These are phyloP conservation scores for Dasypogon diadema DNA, from an alignment of 2,888 invertebrate species.

Conservation along the genomic window DNA sequence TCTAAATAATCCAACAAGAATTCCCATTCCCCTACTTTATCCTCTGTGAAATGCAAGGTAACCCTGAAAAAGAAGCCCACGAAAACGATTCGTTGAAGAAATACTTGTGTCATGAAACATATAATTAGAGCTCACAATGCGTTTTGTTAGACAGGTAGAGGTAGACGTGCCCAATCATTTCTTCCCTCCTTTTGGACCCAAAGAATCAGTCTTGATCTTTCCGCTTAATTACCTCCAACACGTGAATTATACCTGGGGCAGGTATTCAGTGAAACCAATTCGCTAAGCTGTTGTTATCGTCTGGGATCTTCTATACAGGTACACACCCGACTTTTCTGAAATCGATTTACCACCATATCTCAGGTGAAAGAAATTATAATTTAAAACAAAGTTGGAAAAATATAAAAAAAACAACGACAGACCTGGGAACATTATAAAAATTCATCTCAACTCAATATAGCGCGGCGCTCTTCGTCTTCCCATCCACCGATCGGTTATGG, in stretches of 20 bases:
- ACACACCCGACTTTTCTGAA: constrained; percentile 26
- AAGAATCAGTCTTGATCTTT: not conserved
- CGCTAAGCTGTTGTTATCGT: constrained; percentile 38
- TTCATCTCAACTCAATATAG: constrained; percentile 1
- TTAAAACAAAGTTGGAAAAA: constrained; percentile 19
- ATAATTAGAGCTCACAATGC: constrained; percentile 26
- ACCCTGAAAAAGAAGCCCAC: no score
- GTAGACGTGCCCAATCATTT: constrained; percentile 24
- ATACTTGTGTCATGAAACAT: not conserved
- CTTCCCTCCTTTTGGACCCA: not conserved
- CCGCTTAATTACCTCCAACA: constrained; percentile 37
- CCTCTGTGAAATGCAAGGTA: no score
- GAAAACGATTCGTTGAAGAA: not conserved
- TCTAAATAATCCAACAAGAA: no score
- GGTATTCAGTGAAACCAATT: constrained; percentile 16
- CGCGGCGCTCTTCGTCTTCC: not conserved
- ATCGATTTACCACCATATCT: constrained; percentile 36
- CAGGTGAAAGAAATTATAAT: constrained; percentile 20
- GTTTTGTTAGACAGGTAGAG: constrained; percentile 18
- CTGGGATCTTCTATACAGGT: constrained; percentile 3
- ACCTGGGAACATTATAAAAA: constrained; percentile 5
- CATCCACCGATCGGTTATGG: not conserved
- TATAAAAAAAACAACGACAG: not conserved
- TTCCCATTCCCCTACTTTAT: no score
- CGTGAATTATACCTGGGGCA: constrained; percentile 7